phyloP scores from a whole-genome alignment of 2,888 invertebrate genomes.

The Apocheima hispidaria region DNA sequence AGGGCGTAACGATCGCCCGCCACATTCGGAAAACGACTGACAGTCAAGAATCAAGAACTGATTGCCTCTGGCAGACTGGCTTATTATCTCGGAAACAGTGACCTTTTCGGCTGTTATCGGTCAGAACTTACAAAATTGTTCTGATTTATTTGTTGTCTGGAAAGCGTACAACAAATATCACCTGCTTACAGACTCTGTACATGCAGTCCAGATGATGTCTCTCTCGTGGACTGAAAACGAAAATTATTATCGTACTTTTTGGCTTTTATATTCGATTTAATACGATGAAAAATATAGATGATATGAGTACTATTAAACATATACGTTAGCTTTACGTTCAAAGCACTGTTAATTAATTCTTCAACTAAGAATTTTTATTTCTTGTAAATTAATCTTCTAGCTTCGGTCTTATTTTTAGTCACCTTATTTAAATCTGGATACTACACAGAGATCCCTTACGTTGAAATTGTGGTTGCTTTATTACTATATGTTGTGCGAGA shows the following conservation, averaged over 20 bases:
- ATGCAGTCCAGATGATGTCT: too few relatives aligned
- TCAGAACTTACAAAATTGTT: slow-evolving; percentile 3
- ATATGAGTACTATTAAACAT: background rate
- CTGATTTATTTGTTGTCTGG: too few relatives aligned
- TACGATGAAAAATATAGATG: too few relatives aligned
- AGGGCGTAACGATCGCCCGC: slow-evolving; percentile 65
- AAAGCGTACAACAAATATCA: too few relatives aligned
- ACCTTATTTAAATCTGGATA: background rate
- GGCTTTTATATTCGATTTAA: too few relatives aligned
- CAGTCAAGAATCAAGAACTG: slow-evolving; percentile 43
- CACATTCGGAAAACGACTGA: slow-evolving; percentile 46
- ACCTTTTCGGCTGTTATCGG: slow-evolving; percentile 16
- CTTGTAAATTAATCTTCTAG: slow-evolving; percentile 2
- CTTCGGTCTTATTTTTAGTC: slow-evolving; percentile 3
- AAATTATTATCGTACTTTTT: too few relatives aligned
- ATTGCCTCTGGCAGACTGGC: slow-evolving; percentile 35
- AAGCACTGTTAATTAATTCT: background rate
- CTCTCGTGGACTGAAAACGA: too few relatives aligned
- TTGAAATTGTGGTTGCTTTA: slow-evolving; percentile 12
- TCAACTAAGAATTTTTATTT: background rate
- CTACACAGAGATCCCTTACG: background rate
- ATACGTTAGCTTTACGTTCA: background rate
- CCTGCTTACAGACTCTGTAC: too few relatives aligned
- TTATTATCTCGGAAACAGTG: slow-evolving; percentile 24
- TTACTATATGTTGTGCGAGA: background rate